Base-by-base conservation (phyloP, 2,888 invertebrate genomes). In the Coremacera marginata region DNA sequence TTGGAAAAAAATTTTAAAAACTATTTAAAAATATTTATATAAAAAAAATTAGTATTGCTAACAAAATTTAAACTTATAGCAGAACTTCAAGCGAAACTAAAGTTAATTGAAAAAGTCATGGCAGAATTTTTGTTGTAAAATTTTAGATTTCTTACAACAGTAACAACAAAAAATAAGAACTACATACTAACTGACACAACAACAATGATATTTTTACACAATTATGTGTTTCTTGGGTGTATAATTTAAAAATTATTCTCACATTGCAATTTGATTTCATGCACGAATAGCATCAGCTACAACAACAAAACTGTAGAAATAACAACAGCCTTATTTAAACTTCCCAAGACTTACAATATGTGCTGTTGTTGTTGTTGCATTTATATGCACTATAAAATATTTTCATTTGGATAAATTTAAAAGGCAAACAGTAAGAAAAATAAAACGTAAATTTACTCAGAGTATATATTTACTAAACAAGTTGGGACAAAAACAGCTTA, bases 181-280 rank as follows among this genome's bases (percentile, higher is more conserved):
- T 57, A 19, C n/a, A n/a, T 31, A 25, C 22, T 25, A 25, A 8
- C 57, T 44, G 44, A 9, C 44, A 11, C 44, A 44, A 44, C 44
- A 60, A 60, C 57, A 60, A 60, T 8, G 8, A 25, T 0, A 60
- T 27, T 25, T 60, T 25, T 19, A 19, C 19, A 8, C 27, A 27
- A 25, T 27, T 44, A 44, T 44, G 44, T 44, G 14, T 44, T 11
- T 44, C 44, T 44, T 44, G 44, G 14, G 11, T 44, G 44, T 44
- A 44, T 44, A 44, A 25, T 83, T 84, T 84, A 83, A 85, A 85
- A 84, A 84, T 83, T 82, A 86, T 85, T 85, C 86, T 83, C 85
- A 85, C 86, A 85, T 86, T 82, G 85, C 85, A 86, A 86, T 86
- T 85, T 84, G 85, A 80, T 85, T 83, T 84, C 19, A 60, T 60